These are phyloP conservation scores for Rhabditoides inermis DNA, from an alignment of 2,888 invertebrate species.

Conservation along the genomic window DNA sequence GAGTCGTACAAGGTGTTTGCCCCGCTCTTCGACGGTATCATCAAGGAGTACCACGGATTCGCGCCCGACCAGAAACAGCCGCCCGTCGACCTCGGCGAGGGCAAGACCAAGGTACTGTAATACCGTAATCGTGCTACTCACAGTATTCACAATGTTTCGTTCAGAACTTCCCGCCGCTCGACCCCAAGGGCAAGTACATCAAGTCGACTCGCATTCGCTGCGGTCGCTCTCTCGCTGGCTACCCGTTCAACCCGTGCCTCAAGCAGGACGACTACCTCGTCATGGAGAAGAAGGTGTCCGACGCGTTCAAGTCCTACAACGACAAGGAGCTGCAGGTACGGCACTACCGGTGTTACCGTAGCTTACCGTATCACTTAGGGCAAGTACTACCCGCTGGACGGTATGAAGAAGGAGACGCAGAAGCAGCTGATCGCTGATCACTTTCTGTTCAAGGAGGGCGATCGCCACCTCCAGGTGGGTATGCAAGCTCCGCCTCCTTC, in stretches of 20 bases:
- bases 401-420: no score
- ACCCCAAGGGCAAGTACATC: slow-evolving; percentile 75
- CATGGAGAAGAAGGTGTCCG: slow-evolving; percentile 44
- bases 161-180: slow-evolving; percentile 74
- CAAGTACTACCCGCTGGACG: slow-evolving; percentile 85
- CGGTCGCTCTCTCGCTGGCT: slow-evolving; percentile 31
- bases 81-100: slow-evolving; percentile 76
- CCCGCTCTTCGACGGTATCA: slow-evolving; percentile 86
- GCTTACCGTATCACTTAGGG: slow-evolving; percentile 67
- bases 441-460: slow-evolving; percentile 93
- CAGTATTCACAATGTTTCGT: background rate
- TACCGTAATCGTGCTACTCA: background rate
- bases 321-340: slow-evolving; percentile 66
- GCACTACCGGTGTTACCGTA: no score
- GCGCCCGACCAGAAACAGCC: slow-evolving; percentile 79
- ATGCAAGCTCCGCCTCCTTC: no score
- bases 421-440: slow-evolving; percentile 93
- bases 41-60: slow-evolving; percentile 85
- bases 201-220: slow-evolving; percentile 82
- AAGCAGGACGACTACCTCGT: slow-evolving; percentile 34
- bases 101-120: slow-evolving; percentile 61
- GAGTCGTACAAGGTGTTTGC: slow-evolving; percentile 23
- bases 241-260: slow-evolving; percentile 45
- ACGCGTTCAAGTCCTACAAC: slow-evolving; percentile 42
- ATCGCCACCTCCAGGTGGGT: no score